Percentiles rank a stretch among this genome's conserved stretches.
Conservation (phyloP, 2,888 invertebrate species). For the Cerastis leucographa region DNA sequence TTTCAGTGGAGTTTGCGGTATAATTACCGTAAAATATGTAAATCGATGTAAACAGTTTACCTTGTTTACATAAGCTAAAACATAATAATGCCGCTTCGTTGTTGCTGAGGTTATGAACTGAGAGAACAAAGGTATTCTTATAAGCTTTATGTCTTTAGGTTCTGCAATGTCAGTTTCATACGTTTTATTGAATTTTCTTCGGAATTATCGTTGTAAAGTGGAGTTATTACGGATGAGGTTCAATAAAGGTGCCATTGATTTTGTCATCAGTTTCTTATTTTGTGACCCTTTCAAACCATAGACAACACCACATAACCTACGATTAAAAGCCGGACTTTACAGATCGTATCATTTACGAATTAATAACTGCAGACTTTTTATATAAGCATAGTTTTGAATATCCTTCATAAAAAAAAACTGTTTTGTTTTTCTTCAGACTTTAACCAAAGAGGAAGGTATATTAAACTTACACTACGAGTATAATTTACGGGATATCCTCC, state of each 20-base stretch:
- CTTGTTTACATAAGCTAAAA: constrained; percentile 34
- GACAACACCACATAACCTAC: not conserved
- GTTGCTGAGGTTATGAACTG: constrained; percentile 18
- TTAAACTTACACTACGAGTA: too few relatives aligned
- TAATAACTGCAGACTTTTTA: too few relatives aligned
- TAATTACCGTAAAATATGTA: constrained; percentile 61
- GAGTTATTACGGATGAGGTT: not conserved
- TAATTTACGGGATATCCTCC: too few relatives aligned
- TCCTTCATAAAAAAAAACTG: too few relatives aligned
- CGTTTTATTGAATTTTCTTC: not conserved
- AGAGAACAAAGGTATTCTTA: constrained; percentile 20
- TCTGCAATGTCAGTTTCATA: not conserved
- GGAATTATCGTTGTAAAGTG: not conserved
- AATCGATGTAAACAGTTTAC: constrained; percentile 57
- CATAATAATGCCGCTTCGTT: constrained; percentile 36
- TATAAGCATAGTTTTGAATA: too few relatives aligned
- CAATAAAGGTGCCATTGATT: not conserved
- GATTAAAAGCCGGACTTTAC: not conserved
- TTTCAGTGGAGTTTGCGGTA: constrained; percentile 53
- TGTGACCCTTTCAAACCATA: not conserved
- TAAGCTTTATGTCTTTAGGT: not conserved
- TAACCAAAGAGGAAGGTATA: not conserved
- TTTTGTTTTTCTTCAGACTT: not conserved
- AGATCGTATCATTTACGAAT: not conserved
- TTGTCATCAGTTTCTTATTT: not conserved